These are phyloP conservation scores for Gymnocephalus cernua DNA, from an alignment of 2,113 vertebrate species.

Conservation along the genomic window DNA sequence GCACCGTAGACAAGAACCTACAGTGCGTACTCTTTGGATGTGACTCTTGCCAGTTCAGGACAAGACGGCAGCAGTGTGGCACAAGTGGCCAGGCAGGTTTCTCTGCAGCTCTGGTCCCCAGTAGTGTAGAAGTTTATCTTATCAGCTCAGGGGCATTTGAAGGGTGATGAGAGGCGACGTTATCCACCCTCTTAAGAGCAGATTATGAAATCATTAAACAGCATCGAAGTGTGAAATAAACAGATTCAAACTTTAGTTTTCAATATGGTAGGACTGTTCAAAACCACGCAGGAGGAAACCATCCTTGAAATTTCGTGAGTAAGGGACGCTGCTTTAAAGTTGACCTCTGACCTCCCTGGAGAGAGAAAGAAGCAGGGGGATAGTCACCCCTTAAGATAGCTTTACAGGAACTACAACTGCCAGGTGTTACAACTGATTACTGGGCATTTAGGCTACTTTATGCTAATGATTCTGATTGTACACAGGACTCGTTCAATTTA, in stretches of 20 bases:
- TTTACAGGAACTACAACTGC: not conserved
- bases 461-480: not conserved
- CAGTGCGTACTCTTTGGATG: not conserved
- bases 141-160: conserved; percentile 24
- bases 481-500: not conserved
- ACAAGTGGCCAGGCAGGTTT: not conserved
- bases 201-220: not conserved
- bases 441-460: not conserved
- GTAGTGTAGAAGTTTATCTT: not conserved
- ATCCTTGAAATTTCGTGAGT: not conserved
- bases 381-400: not conserved
- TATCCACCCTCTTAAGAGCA: conserved; percentile 4
- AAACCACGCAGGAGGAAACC: not conserved
- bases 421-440: not conserved
- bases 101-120: not conserved
- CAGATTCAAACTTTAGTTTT: not conserved
- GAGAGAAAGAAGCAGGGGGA: not conserved
- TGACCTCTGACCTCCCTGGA: conserved; percentile 30
- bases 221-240: not conserved
- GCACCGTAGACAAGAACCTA: conserved; percentile 17
- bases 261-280: too few relatives aligned
- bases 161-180: conserved; percentile 7
- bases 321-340: not conserved
- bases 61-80: not conserved
- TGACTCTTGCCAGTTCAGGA: conserved; percentile 21